Evolutionary conservation across 1,140 invertebrate genomes (phyloP).

Genomic region (Globodera rostochiensis): DNA sequence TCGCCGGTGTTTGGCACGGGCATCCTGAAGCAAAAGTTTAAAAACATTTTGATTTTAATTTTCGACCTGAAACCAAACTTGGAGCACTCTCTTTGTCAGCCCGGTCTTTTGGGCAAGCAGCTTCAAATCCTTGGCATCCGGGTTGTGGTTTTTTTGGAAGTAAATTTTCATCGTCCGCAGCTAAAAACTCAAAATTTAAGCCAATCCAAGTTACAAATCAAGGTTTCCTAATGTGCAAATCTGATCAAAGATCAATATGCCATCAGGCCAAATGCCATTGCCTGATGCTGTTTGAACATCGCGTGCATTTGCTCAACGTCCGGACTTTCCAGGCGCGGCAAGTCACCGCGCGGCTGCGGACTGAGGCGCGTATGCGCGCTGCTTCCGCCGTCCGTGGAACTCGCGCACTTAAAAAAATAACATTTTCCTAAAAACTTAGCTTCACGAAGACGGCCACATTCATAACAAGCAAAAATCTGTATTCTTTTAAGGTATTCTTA

Average conservation of each 20-base stretch:
- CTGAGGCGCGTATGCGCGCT: conserved; percentile 8
- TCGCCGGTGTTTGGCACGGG: conserved; percentile 49
- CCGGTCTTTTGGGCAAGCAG: conserved; percentile 96
- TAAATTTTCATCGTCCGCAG: conserved; percentile 97
- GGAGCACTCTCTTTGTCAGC: conserved; percentile 92
- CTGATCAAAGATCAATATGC: not conserved
- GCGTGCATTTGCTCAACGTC: not conserved
- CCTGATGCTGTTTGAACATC: not conserved
- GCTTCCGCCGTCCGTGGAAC: not conserved
- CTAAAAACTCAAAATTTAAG: conserved; percentile 34
- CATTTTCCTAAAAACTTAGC: not conserved
- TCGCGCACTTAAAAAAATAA: not conserved
- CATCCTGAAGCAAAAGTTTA: conserved; percentile 53
- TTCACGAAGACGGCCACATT: too few species aligned
- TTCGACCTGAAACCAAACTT: conserved; percentile 73
- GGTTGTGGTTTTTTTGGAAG: conserved; percentile 97
- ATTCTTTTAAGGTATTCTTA: too few species aligned
- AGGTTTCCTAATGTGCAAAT: too few species aligned
- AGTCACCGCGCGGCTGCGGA: not conserved
- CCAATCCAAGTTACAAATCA: too few species aligned
- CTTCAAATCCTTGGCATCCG: conserved; percentile 95
- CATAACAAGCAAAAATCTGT: not conserved
- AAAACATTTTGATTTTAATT: conserved; percentile 6
- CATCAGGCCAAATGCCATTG: not conserved
- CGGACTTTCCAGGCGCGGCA: not conserved